Conservation (phyloP, 2,888 invertebrate genomes). For the Calephelis perditalis region DNA sequence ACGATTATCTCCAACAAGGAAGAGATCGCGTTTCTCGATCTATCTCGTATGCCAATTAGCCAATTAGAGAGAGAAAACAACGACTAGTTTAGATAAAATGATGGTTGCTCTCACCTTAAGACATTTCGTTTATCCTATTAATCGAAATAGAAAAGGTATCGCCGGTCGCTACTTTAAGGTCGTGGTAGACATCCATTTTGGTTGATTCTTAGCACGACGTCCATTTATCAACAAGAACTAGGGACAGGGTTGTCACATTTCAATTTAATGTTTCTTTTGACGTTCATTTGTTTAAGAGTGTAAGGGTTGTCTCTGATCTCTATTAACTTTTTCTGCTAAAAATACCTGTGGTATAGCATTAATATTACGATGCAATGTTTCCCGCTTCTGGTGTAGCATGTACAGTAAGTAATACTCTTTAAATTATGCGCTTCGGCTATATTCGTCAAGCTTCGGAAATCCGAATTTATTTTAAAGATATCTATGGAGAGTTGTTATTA, state of each 20-base stretch:
- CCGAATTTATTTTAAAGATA: too few species aligned
- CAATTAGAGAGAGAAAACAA: constrained; percentile 71
- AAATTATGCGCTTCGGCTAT: too few species aligned
- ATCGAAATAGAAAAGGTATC: constrained; percentile 37
- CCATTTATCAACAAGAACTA: constrained; percentile 2
- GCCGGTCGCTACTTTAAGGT: constrained; percentile 23
- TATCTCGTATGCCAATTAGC: constrained; percentile 76
- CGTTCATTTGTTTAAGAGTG: too few species aligned
- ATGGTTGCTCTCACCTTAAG: constrained; percentile 40
- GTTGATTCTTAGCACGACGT: constrained; percentile 17
- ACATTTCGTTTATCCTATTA: constrained; percentile 33
- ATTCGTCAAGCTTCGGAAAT: too few species aligned
- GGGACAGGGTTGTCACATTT: not conserved
- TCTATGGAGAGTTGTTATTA: too few species aligned
- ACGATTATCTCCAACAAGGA: constrained; percentile 63
- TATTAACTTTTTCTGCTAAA: too few species aligned
- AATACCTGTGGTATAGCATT: too few species aligned
- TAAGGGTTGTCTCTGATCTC: too few species aligned
- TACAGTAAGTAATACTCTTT: too few species aligned
- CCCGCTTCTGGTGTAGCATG: too few species aligned
- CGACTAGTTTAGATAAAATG: constrained; percentile 49
- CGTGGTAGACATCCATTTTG: constrained; percentile 27
- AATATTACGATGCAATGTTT: too few species aligned
- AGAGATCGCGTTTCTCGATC: constrained; percentile 65
- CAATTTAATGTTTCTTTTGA: too few species aligned